Evolutionary conservation across 2,797 vertebrate species (phyloP).

Genomic region (Lacerta viridis): DNA sequence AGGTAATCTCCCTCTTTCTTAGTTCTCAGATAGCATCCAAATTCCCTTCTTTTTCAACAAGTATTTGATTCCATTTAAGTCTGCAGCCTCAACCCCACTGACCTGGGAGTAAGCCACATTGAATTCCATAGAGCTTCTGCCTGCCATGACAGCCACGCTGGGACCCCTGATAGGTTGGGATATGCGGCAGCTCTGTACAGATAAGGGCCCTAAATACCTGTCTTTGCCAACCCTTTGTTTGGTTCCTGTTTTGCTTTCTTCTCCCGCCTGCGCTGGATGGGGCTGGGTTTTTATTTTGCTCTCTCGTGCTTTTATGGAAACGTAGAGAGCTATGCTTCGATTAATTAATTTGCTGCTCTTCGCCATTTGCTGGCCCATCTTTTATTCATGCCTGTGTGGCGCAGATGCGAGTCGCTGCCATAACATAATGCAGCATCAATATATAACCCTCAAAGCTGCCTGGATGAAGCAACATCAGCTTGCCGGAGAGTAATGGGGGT

Average conservation of each 20-base stretch:
- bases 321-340: constrained; percentile 70
- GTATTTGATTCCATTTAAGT: no score
- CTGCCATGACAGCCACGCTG: neutral
- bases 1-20: no score
- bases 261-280: constrained; percentile 25
- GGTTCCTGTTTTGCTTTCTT: constrained; percentile 20
- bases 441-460: constrained; percentile 73
- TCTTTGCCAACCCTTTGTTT: neutral
- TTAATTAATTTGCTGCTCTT: constrained; percentile 82
- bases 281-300: constrained; percentile 45
- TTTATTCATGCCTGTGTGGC: constrained; percentile 79
- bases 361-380: constrained; percentile 75
- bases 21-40: no score
- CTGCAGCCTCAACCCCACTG: no score
- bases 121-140: no score
- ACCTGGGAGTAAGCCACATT: no score
- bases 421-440: constrained; percentile 75
- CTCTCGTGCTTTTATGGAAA: constrained; percentile 57
- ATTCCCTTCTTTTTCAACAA: no score
- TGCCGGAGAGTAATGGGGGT: rapidly evolving
- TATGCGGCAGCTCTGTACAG: neutral
- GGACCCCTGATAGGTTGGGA: neutral
- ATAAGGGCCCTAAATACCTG: neutral
- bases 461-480: neutral
- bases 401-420: constrained; percentile 68